phyloP scores from a whole-genome alignment of 2,797 vertebrate species.

The Propithecus deckenii region DNA sequence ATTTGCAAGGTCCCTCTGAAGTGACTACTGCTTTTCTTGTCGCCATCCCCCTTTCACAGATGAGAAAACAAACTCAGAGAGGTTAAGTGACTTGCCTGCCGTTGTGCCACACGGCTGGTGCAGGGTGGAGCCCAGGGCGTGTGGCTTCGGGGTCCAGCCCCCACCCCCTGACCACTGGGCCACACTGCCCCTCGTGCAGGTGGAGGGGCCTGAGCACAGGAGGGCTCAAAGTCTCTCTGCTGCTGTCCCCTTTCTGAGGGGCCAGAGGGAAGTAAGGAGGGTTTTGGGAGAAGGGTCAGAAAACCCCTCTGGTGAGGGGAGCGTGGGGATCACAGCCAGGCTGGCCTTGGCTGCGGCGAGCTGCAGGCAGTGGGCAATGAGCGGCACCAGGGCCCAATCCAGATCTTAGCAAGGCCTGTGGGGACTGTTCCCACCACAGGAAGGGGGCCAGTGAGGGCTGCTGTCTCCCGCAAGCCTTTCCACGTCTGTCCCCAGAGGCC shows the following conservation, averaged over 20 bases:
- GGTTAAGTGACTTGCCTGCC: background rate
- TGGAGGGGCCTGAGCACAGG: background rate
- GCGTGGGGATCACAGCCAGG: background rate
- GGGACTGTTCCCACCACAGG: accelerated
- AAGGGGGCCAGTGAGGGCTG: no score
- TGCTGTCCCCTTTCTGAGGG: background rate
- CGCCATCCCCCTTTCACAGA: background rate
- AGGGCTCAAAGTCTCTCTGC: background rate
- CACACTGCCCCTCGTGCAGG: background rate
- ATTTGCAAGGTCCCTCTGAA: background rate
- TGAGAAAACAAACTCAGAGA: background rate
- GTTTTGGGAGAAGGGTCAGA: background rate
- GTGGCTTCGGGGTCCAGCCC: background rate
- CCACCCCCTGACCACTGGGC: background rate
- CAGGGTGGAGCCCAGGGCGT: background rate
- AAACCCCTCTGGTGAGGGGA: background rate
- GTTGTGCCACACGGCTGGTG: accelerated
- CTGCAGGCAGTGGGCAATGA: background rate
- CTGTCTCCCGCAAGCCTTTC: background rate
- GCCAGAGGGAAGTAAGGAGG: background rate
- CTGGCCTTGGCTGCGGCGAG: background rate
- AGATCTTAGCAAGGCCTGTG: background rate
- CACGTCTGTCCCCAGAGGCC: background rate
- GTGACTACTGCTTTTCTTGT: background rate
- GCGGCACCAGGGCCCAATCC: accelerated